Conservation (phyloP, 2,888 invertebrate genomes). For the Sarcophaga rosellei region DNA sequence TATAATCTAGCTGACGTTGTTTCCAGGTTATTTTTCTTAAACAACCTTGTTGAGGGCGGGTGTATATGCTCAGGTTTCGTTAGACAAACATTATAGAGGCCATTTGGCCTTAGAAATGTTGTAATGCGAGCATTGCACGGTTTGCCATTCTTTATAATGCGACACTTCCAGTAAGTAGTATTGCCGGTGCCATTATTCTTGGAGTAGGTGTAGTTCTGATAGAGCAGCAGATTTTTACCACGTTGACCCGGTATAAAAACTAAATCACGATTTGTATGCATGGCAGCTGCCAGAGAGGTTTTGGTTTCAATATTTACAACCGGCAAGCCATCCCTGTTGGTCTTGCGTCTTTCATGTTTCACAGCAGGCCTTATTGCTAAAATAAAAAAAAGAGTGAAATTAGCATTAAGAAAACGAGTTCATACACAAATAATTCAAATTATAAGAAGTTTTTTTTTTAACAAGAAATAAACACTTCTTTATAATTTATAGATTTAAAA, state of each 20-base stretch:
- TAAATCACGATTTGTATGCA: conserved; percentile 71
- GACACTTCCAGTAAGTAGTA: conserved; percentile 81
- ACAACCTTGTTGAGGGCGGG: conserved; percentile 74
- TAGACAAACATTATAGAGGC: conserved; percentile 76
- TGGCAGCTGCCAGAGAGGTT: conserved; percentile 55
- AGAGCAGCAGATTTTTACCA: conserved; percentile 77
- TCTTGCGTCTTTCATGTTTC: conserved; percentile 18
- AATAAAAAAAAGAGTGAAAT: conserved; percentile 21
- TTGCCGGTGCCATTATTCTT: conserved; percentile 77
- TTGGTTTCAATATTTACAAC: conserved; percentile 61
- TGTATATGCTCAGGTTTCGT: conserved; percentile 79
- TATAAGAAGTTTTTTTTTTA: background rate
- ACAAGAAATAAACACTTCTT: background rate
- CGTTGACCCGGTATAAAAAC: conserved; percentile 79
- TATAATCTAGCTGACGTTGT: conserved; percentile 20
- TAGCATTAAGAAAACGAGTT: background rate
- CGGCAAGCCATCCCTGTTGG: conserved; percentile 35
- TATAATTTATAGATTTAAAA: background rate
- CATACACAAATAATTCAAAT: background rate
- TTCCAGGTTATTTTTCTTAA: conserved; percentile 68
- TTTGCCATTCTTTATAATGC: conserved; percentile 76
- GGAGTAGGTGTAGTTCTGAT: conserved; percentile 78
- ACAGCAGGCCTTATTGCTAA: conserved; percentile 18
- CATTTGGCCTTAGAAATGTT: conserved; percentile 75
- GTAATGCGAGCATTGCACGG: conserved; percentile 78